Base-by-base conservation (phyloP, 1,140 invertebrate genomes). In the Diorhabda elongata region DNA sequence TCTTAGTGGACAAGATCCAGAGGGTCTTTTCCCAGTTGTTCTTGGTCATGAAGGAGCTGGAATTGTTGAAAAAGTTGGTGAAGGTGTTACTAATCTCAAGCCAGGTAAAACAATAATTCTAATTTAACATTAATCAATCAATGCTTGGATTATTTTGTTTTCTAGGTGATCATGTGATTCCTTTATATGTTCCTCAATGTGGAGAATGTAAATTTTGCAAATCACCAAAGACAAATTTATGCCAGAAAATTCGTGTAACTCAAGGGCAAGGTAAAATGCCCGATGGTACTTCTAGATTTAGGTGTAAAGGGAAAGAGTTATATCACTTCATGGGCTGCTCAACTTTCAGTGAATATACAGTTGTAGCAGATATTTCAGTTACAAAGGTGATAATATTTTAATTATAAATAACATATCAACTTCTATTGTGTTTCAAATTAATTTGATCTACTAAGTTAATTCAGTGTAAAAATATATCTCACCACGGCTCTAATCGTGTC, bases 271-370 rank as follows among this genome's bases (percentile, higher is more conserved):
- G 94, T 58, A 79, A 98, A 0, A 97, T 99, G 96, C 98, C 97
- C 6, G 95, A 99, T 87, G 97, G 96, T 11, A 98, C 96, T 3
- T 87, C 87, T 4, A 84, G 95, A 60, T 98, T 99, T 81, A 92
- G 87, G 8, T 98, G 96, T 83, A 96, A 97, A 67, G 97, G 96
- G 7, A 84, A 97, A 84, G 84, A 87, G 44, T 69, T 99, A 0
- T 96, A 86, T 78, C 97, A 99, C 82, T 99, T 98, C 76, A 99
- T 99, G 98, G 98, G 98, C 11, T 96, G 93, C 72, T 98, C 96
- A 3, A 97, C 96, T 2, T 99, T 99, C 80, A 92, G 92, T 73
- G 93, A 99, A 83, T 99, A 98, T 80, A 99, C 97, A 4, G 98
- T 99, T 7, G 95, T 99, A 70, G 90, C 94, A 75, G 97, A 97